Evolutionary conservation across 2,888 invertebrate genomes (phyloP), one percentile per base, ranked within the genome.

Genomic region (Agelastica alni): DNA sequence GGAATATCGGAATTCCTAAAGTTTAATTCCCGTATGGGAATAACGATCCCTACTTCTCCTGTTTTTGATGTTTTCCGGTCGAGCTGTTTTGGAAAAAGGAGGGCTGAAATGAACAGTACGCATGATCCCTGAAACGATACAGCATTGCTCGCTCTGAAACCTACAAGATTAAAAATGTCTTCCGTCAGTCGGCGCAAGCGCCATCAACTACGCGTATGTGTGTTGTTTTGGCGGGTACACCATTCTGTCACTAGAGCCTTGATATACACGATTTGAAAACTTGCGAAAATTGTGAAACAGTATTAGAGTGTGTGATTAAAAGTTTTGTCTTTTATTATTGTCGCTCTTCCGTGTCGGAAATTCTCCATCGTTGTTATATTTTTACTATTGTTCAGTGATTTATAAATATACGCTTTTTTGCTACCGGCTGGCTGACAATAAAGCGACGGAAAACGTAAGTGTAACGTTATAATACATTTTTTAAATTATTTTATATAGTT

Each of bases 151-250:
- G 66, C 64, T 32, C 44, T 58, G 53, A 32, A 43, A 42, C 58
- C 46, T 32, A 31, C 41, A 10, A 53, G 56, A 53, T 45, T 54
- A 37, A 55, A 56, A 59, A 61, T 56, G 59, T 63, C 56, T 47
- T 53, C 55, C 55, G 48, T 58, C 51, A 51, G 52, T 61, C 43
- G 55, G 71, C 74, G 74, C 74, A 71, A 66, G 73, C 74, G 74
- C 70, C 60, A 60, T 70, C 51, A 59, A 64, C 62, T 63, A 61
- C 58, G 68, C 63, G 66, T 71, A 64, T 66, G 68, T n/a, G n/a
- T 67, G 65, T 64, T 64, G 63, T 67, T 68, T 68, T 70, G 67
- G 74, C 73, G 73, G 74, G 74, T 72, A 73, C 71, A 72, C 73
- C 73, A 73, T 70, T 71, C 69, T 68, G 60, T 62, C 70, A 62